Evolutionary conservation across 2,797 vertebrate species (phyloP).

Genomic region (Takifugu ocellatus): DNA sequence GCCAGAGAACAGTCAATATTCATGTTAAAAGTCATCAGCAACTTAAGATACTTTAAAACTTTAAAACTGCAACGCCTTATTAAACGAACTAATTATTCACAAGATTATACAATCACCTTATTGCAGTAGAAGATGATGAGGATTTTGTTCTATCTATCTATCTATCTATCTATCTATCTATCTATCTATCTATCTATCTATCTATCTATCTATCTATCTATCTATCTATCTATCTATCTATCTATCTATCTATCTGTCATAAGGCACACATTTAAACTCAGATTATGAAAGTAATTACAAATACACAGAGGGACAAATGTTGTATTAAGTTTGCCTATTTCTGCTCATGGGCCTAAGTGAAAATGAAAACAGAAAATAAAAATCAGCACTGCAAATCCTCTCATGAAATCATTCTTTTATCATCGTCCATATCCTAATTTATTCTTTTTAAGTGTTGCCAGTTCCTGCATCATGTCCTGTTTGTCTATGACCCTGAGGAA

Average conservation of each 20-base stretch:
- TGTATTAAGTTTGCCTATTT: slow-evolving; percentile 11
- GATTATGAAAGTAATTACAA: slow-evolving; percentile 25
- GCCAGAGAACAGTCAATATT: neutral
- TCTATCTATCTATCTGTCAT: neutral
- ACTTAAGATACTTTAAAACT: too few species aligned
- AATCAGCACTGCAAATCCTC: slow-evolving; percentile 9
- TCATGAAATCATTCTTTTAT: slow-evolving; percentile 10
- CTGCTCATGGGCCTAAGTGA: neutral
- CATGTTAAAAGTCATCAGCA: neutral
- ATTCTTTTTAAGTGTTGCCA: slow-evolving; percentile 14
- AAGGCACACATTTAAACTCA: slow-evolving; percentile 9
- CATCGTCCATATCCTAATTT: slow-evolving; percentile 7
- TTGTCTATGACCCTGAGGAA: slow-evolving; percentile 11
- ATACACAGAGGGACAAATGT: slow-evolving; percentile 10
- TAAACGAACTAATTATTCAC: neutral
- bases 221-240: too few species aligned
- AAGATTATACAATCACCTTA: slow-evolving; percentile 8
- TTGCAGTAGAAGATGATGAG: too few species aligned
- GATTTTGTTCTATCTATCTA: too few species aligned
- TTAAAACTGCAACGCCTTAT: too few species aligned
- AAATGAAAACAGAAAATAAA: slow-evolving; percentile 15
- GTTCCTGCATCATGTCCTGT: slow-evolving; percentile 10
- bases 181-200: too few species aligned
- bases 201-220: too few species aligned
- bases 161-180: neutral